These are phyloP conservation scores for Cephus nigrinus DNA, from an alignment of 2,888 invertebrate species.

Conservation along the genomic window DNA sequence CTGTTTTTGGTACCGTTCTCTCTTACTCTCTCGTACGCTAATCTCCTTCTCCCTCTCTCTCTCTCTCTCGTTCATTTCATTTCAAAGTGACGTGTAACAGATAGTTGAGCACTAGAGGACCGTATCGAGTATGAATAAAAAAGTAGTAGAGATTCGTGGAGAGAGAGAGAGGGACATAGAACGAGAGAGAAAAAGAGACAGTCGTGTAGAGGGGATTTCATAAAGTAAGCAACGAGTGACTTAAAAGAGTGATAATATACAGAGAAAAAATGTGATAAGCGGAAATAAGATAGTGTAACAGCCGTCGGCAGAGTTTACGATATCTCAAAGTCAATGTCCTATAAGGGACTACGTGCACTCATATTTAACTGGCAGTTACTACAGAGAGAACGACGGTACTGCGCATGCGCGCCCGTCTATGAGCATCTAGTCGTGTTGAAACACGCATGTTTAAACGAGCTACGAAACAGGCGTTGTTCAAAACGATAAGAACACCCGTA, in stretches of 20 bases:
- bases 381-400: not conserved
- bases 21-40: not conserved
- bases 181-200: conserved; percentile 20
- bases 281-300: conserved; percentile 58
- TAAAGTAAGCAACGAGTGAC: conserved; percentile 16
- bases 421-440: not conserved
- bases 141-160: conserved; percentile 8
- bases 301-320: conserved; percentile 52
- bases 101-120: not conserved
- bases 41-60: too few relatives aligned
- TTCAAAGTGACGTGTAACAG: not conserved
- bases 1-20: not conserved
- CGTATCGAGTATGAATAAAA: not conserved
- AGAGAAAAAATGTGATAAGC: conserved; percentile 59
- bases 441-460: not conserved
- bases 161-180: conserved; percentile 5
- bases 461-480: not conserved
- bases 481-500: not conserved
- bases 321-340: conserved; percentile 67
- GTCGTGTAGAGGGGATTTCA: conserved; percentile 6
- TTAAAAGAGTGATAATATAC: conserved; percentile 49
- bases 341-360: conserved; percentile 54
- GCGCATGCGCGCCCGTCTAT: not conserved
- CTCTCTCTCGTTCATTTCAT: not conserved
- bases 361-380: not conserved